Evolutionary conservation across 2,113 vertebrate species (phyloP), one percentile per base, ranked within the genome.

Genomic region (Stigmatopora nigra): DNA sequence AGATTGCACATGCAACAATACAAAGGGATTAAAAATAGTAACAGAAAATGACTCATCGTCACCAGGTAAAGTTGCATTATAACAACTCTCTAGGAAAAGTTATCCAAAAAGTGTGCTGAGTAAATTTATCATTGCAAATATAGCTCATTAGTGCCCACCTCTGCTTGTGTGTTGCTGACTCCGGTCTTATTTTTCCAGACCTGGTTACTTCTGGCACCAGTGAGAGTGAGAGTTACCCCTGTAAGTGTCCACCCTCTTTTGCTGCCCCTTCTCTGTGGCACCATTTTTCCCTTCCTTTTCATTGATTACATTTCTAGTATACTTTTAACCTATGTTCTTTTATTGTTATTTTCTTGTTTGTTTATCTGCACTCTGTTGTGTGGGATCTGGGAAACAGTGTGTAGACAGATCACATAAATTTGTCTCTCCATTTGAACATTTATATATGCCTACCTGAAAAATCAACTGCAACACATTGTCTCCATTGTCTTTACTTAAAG

Each of bases 171-270:
- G 77, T 89, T 87, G 84, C 89, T 94, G 84, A 92, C 89, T 88
- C 90, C 88, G 89, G 92, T 93, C 87, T 93, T 95, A 83, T 89
- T 82, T 88, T 95, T 95, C 92, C 94, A 98, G 95, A 96, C 91
- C 95, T 96, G 90, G 92, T 97, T 88, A 95, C 94, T 79, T 98
- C 94, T 92, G 94, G 95, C 88, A 94, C 94, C 94, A 98, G 95
- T 77, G 95, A 98, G 93, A 97, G 93, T 93, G 96, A 98, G 90
- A 98, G 94, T 93, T 95, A 94, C 91, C 96, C 92, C 94, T 95
- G 95, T 98, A 95, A 98, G 95, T 97, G 86, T 90, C 64, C 76
- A 78, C 65, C 84, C 80, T 78, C 58, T 78, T 63, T 75, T 22
- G 71, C 45, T 59, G 44, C 56, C 25, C n/a, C 25, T 11, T 67